Evolutionary conservation across 2,888 invertebrate species (phyloP).

Genomic region (Antheraea yamamai): DNA sequence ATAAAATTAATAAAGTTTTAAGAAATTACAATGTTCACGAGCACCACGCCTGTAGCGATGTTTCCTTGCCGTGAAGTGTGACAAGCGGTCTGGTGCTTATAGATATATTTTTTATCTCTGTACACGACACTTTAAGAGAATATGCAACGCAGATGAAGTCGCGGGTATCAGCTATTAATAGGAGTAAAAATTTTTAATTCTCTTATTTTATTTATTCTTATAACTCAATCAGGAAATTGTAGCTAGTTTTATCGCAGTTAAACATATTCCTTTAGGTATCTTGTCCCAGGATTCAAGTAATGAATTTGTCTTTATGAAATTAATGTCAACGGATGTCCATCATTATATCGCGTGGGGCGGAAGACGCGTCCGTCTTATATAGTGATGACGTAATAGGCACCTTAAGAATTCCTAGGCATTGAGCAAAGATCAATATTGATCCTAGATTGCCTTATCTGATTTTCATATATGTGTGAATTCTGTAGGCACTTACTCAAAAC

Average conservation of each 20-base stretch:
- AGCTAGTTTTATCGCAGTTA: background rate
- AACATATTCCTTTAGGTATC: background rate
- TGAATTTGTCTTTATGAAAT: conserved; percentile 22
- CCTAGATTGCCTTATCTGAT: conserved; percentile 14
- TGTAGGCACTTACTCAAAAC: background rate
- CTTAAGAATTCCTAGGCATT: conserved; percentile 16
- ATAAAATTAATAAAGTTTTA: too few species aligned
- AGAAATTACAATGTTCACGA: too few species aligned
- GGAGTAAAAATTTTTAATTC: too few species aligned
- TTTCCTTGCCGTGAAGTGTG: too few species aligned
- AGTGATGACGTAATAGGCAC: conserved; percentile 22
- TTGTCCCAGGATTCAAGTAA: conserved; percentile 10
- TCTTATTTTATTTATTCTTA: background rate
- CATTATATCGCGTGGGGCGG: conserved; percentile 22
- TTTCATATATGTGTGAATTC: conserved; percentile 13
- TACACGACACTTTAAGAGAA: too few species aligned
- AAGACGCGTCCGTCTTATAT: conserved; percentile 22
- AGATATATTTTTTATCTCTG: too few species aligned
- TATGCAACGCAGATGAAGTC: too few species aligned
- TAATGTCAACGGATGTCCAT: conserved; percentile 24
- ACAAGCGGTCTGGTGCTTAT: too few species aligned
- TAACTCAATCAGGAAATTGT: background rate
- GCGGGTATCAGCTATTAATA: too few species aligned
- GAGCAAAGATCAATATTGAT: conserved; percentile 16
- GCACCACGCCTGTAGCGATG: too few species aligned